Evolutionary conservation across 2,888 invertebrate species (phyloP).

Genomic region (Belgica antarctica): DNA sequence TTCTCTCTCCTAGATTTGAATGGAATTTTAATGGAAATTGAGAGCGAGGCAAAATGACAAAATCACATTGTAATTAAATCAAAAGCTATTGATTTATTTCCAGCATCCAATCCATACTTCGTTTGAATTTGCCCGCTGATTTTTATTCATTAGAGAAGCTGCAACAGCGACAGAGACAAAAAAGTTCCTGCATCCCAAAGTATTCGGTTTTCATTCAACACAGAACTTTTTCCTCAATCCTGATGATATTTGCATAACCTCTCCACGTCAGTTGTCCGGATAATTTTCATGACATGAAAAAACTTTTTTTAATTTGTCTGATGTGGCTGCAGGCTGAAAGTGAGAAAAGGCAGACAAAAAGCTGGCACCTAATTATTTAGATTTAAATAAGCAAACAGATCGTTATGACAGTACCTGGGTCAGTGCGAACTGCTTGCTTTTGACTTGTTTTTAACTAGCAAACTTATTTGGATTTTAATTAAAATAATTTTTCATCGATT

Average conservation of each 20-base stretch:
- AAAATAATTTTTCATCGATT: too few relatives aligned
- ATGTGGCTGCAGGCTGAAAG: background rate
- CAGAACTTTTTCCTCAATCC: conserved; percentile 1
- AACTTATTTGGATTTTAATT: background rate
- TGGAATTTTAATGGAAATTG: conserved; percentile 36
- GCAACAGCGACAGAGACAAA: background rate
- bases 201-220: background rate
- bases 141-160: too few relatives aligned
- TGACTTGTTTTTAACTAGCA: background rate
- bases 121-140: conserved; percentile 7
- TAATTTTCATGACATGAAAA: background rate
- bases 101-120: too few relatives aligned
- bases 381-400: background rate
- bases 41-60: conserved; percentile 2
- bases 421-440: background rate
- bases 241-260: conserved; percentile 11
- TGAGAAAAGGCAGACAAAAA: too few relatives aligned
- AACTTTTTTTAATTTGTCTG: background rate
- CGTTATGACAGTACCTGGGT: background rate
- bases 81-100: conserved; percentile 33
- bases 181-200: background rate
- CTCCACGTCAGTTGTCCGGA: conserved; percentile 3
- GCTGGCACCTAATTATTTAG: conserved; percentile 10
- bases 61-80: conserved; percentile 36
- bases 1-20: conserved; percentile 22